Evolutionary conservation across 2,888 invertebrate species (phyloP), one percentile per base, ranked within the genome.

Genomic region (Sminthurides aquaticus): DNA sequence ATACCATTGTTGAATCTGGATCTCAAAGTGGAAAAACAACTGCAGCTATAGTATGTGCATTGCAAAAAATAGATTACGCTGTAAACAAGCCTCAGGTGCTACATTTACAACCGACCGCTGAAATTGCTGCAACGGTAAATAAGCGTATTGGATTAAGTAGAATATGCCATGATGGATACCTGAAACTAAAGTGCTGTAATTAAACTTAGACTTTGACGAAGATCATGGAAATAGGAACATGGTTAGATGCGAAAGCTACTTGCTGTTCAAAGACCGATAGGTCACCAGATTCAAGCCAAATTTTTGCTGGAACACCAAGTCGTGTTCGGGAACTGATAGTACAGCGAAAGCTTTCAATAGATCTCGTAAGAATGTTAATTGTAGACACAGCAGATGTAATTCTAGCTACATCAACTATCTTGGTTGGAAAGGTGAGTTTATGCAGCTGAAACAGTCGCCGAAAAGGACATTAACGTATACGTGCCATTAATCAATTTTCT

Each of bases 11-110:
- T n/a, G 58, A 58, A 20, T 49, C 34, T 25, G 24, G 49, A n/a
- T 20, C 59, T 2, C 20, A 49, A 1, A n/a, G 29, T 1, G 64
- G 64, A 2, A 64, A 64, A 64, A 64, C 59, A 28, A 59, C 64
- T 15, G 18, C 58, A 3, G 58, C 59, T 3, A 25, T 58, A 15
- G 55, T 64, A 24, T 27, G 52, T 52, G 49, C 59, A n/a, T 15
- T 64, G n/a, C 28, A 58, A 49, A 28, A 29, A 59, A 54, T 64
- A 43, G 43, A 52, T 20, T 22, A 52, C 5, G 28, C n/a, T 18
- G 11, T 64, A 15, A 49, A 27, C 1, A 20, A 57, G 25, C 58
- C 59, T 2, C 64, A 64, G 27, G 59, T 52, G 11, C 27, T 64
- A 28, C 59, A 58, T 43, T 43, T 64, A 22, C 22, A 56, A 1